A percentile compares a stretch with the other conserved stretches of the same genome.
Conservation (phyloP, 64 coral and sea anemone species). For the Astreopora myriophthalma region DNA sequence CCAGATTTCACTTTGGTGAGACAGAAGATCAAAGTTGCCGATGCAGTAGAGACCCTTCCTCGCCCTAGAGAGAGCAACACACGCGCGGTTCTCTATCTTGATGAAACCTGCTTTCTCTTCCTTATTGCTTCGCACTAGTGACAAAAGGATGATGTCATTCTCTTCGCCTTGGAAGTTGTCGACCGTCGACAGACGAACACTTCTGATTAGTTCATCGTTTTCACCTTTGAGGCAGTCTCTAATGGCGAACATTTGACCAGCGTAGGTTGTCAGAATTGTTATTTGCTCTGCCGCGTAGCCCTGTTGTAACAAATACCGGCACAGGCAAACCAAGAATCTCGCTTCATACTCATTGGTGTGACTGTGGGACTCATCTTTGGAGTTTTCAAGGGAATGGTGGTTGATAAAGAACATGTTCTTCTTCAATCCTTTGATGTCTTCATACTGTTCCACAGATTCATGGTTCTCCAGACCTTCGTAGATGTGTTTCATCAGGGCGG, state of each 20-base stretch:
- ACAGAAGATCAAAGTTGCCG: slow-evolving; percentile 82
- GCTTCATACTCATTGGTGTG: slow-evolving; percentile 83
- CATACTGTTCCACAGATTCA: slow-evolving; percentile 58
- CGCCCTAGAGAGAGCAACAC: slow-evolving; percentile 90
- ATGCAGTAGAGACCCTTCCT: slow-evolving; percentile 82
- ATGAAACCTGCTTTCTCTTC: slow-evolving; percentile 77
- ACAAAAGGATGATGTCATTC: slow-evolving; percentile 89
- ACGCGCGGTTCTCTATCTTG: slow-evolving; percentile 77
- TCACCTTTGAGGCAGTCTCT: slow-evolving; percentile 35
- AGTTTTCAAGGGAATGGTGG: slow-evolving; percentile 58
- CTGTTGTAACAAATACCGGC: slow-evolving; percentile 82
- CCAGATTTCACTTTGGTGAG: slow-evolving; percentile 79
- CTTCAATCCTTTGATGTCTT: slow-evolving; percentile 79
- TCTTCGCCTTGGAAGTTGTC: slow-evolving; percentile 98
- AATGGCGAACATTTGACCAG: slow-evolving; percentile 82
- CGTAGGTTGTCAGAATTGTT: slow-evolving; percentile 87
- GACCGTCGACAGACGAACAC: slow-evolving; percentile 70
- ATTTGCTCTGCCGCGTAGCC: slow-evolving; percentile 62
- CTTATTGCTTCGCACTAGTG: slow-evolving; percentile 86
- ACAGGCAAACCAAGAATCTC: slow-evolving; percentile 65
- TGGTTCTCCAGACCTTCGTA: slow-evolving; percentile 82
- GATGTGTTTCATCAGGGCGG: slow-evolving; percentile 78
- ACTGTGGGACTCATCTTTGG: slow-evolving; percentile 67
- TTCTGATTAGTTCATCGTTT: slow-evolving; percentile 10
- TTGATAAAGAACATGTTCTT: slow-evolving; percentile 87